A percentile compares a stretch with the other conserved stretches of the same genome.
phyloP scores from a whole-genome alignment of 2,113 vertebrate genomes.

The Cacatua alba region DNA sequence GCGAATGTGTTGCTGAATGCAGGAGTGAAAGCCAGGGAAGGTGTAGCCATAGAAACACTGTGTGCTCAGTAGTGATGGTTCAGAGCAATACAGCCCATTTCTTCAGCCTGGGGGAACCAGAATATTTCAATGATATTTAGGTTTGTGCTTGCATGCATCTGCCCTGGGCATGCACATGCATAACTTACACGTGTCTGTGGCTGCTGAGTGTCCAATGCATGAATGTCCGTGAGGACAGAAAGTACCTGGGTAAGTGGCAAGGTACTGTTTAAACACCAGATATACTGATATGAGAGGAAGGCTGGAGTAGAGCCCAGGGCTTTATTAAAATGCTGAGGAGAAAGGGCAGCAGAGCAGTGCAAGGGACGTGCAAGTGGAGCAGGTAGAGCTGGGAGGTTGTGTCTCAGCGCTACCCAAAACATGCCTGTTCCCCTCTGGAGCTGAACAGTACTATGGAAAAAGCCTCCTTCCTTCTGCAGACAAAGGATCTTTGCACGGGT shows the following conservation, averaged over 20 bases:
- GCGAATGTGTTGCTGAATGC: neutral
- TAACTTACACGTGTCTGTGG: neutral
- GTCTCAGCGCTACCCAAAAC: neutral
- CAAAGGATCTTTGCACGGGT: neutral
- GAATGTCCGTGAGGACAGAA: neutral
- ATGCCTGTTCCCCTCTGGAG: neutral
- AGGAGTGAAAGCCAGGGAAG: neutral
- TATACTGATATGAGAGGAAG: neutral
- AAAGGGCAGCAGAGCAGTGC: neutral
- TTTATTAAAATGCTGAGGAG: neutral
- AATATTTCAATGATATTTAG: neutral
- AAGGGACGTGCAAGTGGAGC: neutral
- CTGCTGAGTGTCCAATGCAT: neutral
- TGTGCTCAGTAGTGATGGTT: neutral
- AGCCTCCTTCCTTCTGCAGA: neutral
- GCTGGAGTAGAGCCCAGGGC: neutral
- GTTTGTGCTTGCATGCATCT: neutral
- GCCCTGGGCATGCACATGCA: neutral
- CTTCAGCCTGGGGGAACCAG: neutral
- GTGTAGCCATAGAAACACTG: conserved; percentile 57
- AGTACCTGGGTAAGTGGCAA: neutral
- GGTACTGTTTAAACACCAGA: neutral
- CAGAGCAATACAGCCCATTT: neutral
- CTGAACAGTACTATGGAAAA: neutral
- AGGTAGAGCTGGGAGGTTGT: neutral